Evolutionary conservation across 2,797 vertebrate genomes (phyloP).

Genomic region (Masticophis lateralis): DNA sequence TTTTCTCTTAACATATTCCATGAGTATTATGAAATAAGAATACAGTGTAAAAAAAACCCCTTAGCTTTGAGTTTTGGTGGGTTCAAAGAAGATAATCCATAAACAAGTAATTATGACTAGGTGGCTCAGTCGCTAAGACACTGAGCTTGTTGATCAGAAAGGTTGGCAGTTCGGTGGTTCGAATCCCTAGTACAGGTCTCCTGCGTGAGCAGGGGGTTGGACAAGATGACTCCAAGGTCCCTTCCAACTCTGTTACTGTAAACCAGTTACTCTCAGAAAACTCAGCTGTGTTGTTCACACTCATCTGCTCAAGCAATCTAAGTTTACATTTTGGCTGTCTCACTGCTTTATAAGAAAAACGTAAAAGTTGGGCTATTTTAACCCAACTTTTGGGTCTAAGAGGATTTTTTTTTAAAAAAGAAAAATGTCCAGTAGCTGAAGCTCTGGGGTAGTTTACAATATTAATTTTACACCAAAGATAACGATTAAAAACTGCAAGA

Average conservation of each 20-base stretch:
- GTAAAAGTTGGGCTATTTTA: neutral
- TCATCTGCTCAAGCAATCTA: neutral
- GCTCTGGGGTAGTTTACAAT: neutral
- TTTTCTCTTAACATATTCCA: neutral
- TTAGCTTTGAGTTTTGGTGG: neutral
- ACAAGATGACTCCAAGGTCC: no score
- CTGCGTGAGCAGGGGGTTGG: no score
- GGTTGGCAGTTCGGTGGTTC: no score
- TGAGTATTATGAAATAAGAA: neutral
- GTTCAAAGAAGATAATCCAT: neutral
- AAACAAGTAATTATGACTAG: neutral
- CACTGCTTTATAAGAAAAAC: neutral
- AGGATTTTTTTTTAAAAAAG: neutral
- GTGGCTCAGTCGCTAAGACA: no score
- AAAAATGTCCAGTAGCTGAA: neutral
- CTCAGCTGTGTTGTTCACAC: neutral
- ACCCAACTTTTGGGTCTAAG: no score
- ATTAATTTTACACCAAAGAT: neutral
- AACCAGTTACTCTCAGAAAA: neutral
- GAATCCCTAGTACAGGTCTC: no score
- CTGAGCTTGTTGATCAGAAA: no score
- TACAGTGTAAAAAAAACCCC: neutral
- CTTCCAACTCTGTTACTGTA: neutral
- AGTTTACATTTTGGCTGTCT: neutral
- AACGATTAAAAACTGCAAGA: neutral